Percentiles rank a stretch among this genome's conserved stretches.
phyloP scores from a whole-genome alignment of 2,797 vertebrate species.

The Brotula barbata region DNA sequence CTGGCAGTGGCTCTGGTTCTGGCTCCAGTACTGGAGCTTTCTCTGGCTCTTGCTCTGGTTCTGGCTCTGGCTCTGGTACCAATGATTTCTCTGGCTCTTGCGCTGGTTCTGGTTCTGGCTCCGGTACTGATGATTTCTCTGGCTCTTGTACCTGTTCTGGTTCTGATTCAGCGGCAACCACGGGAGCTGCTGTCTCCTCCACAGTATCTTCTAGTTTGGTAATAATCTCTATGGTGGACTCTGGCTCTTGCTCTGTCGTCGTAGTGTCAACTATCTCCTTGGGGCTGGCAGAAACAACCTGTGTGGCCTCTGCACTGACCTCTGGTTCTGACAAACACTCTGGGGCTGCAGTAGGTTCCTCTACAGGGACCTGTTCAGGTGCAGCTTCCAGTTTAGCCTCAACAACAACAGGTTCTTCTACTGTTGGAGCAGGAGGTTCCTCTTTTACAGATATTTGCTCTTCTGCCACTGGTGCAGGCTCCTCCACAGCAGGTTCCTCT shows the following conservation, averaged over 20 bases:
- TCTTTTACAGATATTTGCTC: slow-evolving; percentile 4
- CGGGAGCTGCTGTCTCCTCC: slow-evolving; percentile 27
- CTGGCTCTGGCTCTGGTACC: slow-evolving; percentile 22
- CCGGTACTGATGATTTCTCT: slow-evolving; percentile 23
- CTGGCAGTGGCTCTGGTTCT: slow-evolving; percentile 18
- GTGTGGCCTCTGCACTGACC: slow-evolving; percentile 12
- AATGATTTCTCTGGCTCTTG: slow-evolving; percentile 25
- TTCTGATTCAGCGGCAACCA: slow-evolving; percentile 9
- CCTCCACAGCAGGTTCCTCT: slow-evolving; percentile 16
- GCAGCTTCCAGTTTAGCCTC: slow-evolving; percentile 33
- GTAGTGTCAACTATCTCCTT: slow-evolving; percentile 23
- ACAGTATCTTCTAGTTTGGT: slow-evolving; percentile 40
- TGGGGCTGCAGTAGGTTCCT: slow-evolving; percentile 33
- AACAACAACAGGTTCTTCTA: slow-evolving; percentile 26
- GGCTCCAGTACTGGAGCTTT: slow-evolving; percentile 13
- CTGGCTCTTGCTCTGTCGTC: slow-evolving; percentile 36
- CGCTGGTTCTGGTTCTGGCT: slow-evolving; percentile 31
- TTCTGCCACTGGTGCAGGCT: slow-evolving; percentile 20
- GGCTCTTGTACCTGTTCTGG: slow-evolving; percentile 8
- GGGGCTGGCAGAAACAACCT: slow-evolving; percentile 34
- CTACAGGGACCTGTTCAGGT: slow-evolving; percentile 26
- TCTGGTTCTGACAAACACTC: slow-evolving; percentile 40
- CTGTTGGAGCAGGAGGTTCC: slow-evolving; percentile 17
- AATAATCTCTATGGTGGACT: slow-evolving; percentile 47
- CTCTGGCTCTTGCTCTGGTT: slow-evolving; percentile 6